A percentile compares a stretch with the other conserved stretches of the same genome.
These are phyloP conservation scores for Nerophis ophidion DNA, from an alignment of 2,113 vertebrate species.

Conservation along the genomic window DNA sequence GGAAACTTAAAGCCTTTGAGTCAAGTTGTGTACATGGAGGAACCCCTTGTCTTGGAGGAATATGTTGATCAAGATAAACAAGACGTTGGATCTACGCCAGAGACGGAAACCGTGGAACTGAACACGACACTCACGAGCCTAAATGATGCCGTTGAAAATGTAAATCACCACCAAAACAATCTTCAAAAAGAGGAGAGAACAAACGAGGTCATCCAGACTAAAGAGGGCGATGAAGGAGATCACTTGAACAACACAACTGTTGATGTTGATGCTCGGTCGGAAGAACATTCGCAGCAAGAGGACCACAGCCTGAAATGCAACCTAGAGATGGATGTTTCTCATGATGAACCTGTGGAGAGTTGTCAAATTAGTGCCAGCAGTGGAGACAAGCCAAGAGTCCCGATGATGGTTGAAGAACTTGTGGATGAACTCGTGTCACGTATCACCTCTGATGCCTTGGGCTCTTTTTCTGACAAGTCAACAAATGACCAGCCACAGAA, in stretches of 20 bases:
- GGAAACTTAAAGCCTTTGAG: slow-evolving; percentile 1
- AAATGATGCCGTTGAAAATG: slow-evolving; percentile 9
- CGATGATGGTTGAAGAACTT: not conserved
- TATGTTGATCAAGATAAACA: not conserved
- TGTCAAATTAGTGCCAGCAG: not conserved
- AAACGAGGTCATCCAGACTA: not conserved
- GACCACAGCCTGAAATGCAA: not conserved
- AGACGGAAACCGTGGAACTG: not conserved
- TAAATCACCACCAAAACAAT: not conserved
- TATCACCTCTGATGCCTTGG: not conserved
- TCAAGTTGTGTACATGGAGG: not conserved
- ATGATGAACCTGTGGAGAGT: not conserved
- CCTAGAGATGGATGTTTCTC: not conserved
- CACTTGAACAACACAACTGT: not conserved
- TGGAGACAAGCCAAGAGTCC: slow-evolving; percentile 1
- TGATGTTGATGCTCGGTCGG: not conserved
- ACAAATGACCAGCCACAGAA: not conserved
- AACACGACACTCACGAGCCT: not conserved
- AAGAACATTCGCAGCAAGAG: not conserved
- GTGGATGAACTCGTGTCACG: not conserved
- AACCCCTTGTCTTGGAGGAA: not conserved
- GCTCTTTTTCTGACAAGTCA: not conserved
- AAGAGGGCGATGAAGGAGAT: not conserved
- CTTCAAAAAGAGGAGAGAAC: slow-evolving; percentile 6
- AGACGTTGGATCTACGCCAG: not conserved